phyloP scores from a whole-genome alignment of 2,113 vertebrate species.

The Cyprinus carpio region DNA sequence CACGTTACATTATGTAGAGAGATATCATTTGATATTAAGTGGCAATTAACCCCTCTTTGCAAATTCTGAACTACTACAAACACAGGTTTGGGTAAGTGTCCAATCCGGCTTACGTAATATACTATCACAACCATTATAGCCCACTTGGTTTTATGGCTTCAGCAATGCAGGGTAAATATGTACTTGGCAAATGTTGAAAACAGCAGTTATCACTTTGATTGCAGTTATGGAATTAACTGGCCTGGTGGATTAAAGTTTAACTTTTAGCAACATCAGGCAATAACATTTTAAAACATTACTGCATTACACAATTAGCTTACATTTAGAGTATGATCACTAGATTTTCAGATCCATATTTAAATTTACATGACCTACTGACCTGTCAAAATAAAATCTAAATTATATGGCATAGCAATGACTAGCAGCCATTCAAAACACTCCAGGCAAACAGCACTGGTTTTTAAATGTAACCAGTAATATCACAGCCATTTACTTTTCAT shows the following conservation, averaged over 20 bases:
- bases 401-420: too few relatives aligned
- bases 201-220: not conserved
- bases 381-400: not conserved
- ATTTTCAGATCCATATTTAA: not conserved
- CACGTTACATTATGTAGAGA: not conserved
- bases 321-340: not conserved
- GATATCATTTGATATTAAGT: conserved; percentile 8
- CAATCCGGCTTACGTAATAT: not conserved
- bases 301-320: too few relatives aligned
- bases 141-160: conserved; percentile 1
- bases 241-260: not conserved
- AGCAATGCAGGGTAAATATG: not conserved
- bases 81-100: not conserved
- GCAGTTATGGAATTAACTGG: not conserved
- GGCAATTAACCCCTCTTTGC: conserved; percentile 9
- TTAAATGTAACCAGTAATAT: not conserved
- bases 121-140: not conserved
- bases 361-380: not conserved
- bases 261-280: not conserved
- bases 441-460: too few relatives aligned
- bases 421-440: too few relatives aligned
- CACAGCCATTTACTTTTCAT: not conserved
- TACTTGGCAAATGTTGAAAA: not conserved
- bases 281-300: not conserved
- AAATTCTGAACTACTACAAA: conserved; percentile 11